Evolutionary conservation across 1,140 invertebrate species (phyloP), one percentile per base, ranked within the genome.

Genomic region (Ips typographus): DNA sequence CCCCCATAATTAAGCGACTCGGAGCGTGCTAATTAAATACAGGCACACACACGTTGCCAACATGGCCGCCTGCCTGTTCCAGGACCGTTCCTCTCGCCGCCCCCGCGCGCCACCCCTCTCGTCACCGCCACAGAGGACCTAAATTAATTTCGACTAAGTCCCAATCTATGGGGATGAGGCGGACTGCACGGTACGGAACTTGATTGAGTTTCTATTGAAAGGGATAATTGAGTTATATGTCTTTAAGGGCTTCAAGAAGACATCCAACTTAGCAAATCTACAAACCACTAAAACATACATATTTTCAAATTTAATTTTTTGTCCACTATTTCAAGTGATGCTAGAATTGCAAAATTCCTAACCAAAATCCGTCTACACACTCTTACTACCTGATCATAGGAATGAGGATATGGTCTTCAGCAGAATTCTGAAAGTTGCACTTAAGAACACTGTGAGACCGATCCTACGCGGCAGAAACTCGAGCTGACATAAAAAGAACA

Each of bases 121-220:
- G 61, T 36, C 55, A 39, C 58, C 57, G 36, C 63, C 69, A 59
- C 64, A 62, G 53, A 65, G 76, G 76, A 77, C 76, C 74, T 72
- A 76, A 76, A 77, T 77, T 77, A 77, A 77, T 77, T 77, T 77
- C 74, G 70, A 75, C 72, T 77, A 75, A 77, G 73, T 73, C 76
- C 63, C 72, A 68, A 70, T 74, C 72, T 74, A 66, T 62, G 62
- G 71, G 71, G 40, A 69, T 65, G 40, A 56, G 57, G 22, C 59
- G 8, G 53, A 38, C 38, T 68, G 65, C 65, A 60, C 58, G 40
- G 57, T 7, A 42, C n/a, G 22, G 40, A 57, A 65, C 38, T 43
- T 60, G 58, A 60, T 60, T 42, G 58, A 42, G 42, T 8, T 43
- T 22, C 38, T 60, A 43, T 43, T 37, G 22, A 40, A 39, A 60